Percentiles rank a stretch among this genome's conserved stretches.
Conservation (phyloP, 2,888 invertebrate species). For the Neoaliturus tenellus region DNA sequence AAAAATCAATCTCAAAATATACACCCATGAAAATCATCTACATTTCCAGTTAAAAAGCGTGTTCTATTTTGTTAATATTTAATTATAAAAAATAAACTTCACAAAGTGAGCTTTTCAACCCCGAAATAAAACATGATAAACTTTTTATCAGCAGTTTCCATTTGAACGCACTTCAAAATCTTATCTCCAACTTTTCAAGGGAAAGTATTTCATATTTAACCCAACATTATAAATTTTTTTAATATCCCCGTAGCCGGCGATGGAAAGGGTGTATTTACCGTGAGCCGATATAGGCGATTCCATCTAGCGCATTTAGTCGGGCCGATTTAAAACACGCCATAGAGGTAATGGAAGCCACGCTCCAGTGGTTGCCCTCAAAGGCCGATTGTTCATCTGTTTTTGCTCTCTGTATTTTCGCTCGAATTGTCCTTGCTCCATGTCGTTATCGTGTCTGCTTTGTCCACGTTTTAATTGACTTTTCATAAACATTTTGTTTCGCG, state of each 20-base stretch:
- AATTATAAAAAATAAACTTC: too few relatives aligned
- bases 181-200: neutral
- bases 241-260: neutral
- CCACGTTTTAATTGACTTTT: constrained; percentile 57
- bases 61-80: too few relatives aligned
- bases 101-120: too few relatives aligned
- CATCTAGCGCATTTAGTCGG: neutral
- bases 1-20: too few relatives aligned
- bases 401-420: constrained; percentile 57
- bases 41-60: too few relatives aligned
- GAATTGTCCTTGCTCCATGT: constrained; percentile 51
- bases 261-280: neutral
- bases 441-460: constrained; percentile 56
- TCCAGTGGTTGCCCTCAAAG: constrained; percentile 21
- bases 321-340: constrained; percentile 26
- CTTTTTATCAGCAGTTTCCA: neutral
- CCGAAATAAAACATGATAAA: neutral
- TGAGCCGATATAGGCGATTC: constrained; percentile 19
- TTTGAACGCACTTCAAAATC: neutral
- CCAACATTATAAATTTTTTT: neutral
- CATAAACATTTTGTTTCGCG: constrained; percentile 54
- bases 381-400: constrained; percentile 56
- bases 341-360: constrained; percentile 30
- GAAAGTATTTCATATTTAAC: neutral
- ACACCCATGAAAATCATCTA: too few relatives aligned